A percentile compares a stretch with the other conserved stretches of the same genome.
Evolutionary conservation across 2,888 invertebrate species (phyloP).

Genomic region (Hirtodrosophila histrioides): DNA sequence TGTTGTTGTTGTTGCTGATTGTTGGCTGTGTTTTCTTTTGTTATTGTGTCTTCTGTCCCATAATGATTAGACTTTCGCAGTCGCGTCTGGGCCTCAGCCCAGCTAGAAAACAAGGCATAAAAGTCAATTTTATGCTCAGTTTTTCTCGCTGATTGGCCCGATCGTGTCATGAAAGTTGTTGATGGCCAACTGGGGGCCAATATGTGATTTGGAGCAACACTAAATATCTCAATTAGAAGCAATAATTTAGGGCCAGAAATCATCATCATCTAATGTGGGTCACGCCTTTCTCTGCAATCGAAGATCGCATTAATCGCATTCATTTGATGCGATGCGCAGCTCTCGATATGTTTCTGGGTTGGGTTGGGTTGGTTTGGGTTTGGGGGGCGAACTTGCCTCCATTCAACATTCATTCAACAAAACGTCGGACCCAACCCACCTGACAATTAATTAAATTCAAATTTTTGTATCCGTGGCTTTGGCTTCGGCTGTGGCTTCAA

Average conservation of each 20-base stretch:
- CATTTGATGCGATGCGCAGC: conserved; percentile 44
- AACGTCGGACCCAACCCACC: conserved; percentile 59
- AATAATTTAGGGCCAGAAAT: conserved; percentile 57
- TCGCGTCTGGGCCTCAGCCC: conserved; percentile 26
- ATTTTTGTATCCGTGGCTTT: conserved; percentile 17
- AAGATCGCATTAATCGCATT: conserved; percentile 52
- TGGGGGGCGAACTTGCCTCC: too few relatives aligned
- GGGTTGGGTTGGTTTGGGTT: not conserved
- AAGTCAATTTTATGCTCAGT: conserved; percentile 77
- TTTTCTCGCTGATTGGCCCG: conserved; percentile 71
- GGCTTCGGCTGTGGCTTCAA: conserved; percentile 10
- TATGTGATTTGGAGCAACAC: conserved; percentile 74
- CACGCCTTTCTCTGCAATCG: conserved; percentile 67
- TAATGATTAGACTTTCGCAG: conserved; percentile 73
- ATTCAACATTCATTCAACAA: conserved; percentile 52
- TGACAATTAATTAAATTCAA: conserved; percentile 70
- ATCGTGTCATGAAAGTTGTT: conserved; percentile 64
- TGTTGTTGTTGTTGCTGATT: conserved; percentile 20
- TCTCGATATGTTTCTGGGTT: conserved; percentile 31
- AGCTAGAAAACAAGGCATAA: conserved; percentile 68
- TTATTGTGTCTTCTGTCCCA: conserved; percentile 67
- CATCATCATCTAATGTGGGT: conserved; percentile 60
- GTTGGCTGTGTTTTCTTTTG: conserved; percentile 53
- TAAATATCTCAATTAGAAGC: conserved; percentile 77
- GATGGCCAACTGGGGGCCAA: not conserved